A percentile compares a stretch with the other conserved stretches of the same genome.
Evolutionary conservation across 2,888 invertebrate genomes (phyloP).

Genomic region (Lasioglossum vierecki): DNA sequence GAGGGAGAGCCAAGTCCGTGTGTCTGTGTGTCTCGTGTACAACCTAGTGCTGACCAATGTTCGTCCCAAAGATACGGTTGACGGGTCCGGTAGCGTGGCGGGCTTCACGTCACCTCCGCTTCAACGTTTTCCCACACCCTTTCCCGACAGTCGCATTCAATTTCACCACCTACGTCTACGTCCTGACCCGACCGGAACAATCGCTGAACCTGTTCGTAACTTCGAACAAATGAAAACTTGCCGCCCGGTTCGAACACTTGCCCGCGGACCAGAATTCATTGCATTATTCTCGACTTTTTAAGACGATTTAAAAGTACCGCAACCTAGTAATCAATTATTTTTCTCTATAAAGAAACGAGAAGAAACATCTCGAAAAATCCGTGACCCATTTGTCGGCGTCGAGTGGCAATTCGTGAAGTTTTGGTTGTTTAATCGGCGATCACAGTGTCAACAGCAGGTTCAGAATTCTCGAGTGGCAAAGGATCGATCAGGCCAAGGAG

Average conservation of each 20-base stretch:
- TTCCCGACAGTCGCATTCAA: conserved; percentile 72
- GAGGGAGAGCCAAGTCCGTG: conserved; percentile 68
- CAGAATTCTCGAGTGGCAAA: background rate
- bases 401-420: background rate
- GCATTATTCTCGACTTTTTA: no score
- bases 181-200: conserved; percentile 70
- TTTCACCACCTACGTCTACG: conserved; percentile 75
- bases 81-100: conserved; percentile 73
- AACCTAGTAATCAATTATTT: no score
- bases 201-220: conserved; percentile 71
- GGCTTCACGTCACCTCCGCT: conserved; percentile 71
- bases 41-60: conserved; percentile 79
- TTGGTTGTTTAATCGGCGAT: background rate
- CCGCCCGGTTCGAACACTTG: conserved; percentile 64
- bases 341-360: background rate
- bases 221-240: conserved; percentile 72
- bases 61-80: conserved; percentile 82
- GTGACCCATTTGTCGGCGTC: background rate
- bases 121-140: conserved; percentile 69
- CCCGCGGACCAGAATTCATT: conserved; percentile 31
- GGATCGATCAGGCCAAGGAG: background rate
- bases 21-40: conserved; percentile 65
- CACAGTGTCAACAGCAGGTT: conserved; percentile 12
- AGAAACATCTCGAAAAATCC: background rate
- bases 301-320: no score